Conservation (phyloP, 2,888 invertebrate species). For the Drosophila subquinaria region DNA sequence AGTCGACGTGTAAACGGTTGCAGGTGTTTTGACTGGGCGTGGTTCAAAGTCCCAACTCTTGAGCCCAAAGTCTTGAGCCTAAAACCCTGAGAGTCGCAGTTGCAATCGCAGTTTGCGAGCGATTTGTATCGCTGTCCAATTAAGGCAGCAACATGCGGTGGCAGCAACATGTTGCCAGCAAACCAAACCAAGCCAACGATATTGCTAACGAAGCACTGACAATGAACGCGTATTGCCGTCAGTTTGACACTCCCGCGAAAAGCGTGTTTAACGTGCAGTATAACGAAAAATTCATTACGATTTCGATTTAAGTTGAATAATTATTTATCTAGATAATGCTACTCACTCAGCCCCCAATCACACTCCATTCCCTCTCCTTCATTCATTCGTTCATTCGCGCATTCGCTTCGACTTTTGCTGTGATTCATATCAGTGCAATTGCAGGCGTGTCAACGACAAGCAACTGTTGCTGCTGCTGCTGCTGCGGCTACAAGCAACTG, state of each 20-base stretch:
- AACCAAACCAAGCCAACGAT: conserved; percentile 42
- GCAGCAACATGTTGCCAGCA: conserved; percentile 60
- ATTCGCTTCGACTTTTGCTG: conserved; percentile 37
- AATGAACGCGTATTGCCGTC: conserved; percentile 72
- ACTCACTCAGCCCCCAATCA: conserved; percentile 49
- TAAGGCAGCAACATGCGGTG: conserved; percentile 74
- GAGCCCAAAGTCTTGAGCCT: too few species aligned
- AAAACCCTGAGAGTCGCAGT: conserved; percentile 12
- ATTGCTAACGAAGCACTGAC: conserved; percentile 79
- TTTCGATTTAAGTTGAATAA: conserved; percentile 82
- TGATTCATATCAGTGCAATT: conserved; percentile 83
- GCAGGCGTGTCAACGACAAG: conserved; percentile 81
- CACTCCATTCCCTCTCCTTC: neutral
- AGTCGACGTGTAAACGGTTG: conserved; percentile 78
- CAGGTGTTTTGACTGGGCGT: conserved; percentile 76
- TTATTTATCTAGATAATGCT: conserved; percentile 81
- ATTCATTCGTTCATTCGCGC: conserved; percentile 14
- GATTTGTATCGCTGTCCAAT: conserved; percentile 80
- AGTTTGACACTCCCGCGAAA: conserved; percentile 78
- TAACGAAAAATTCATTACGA: conserved; percentile 78
- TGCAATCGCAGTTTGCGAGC: conserved; percentile 29
- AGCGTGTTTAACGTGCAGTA: conserved; percentile 31
- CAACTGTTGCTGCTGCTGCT: conserved; percentile 52
- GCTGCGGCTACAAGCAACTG: conserved; percentile 33
- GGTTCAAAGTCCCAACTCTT: conserved; percentile 16